These are phyloP conservation scores for Ctenomys sociabilis DNA, from an alignment of 2,113 vertebrate species.

Conservation along the genomic window DNA sequence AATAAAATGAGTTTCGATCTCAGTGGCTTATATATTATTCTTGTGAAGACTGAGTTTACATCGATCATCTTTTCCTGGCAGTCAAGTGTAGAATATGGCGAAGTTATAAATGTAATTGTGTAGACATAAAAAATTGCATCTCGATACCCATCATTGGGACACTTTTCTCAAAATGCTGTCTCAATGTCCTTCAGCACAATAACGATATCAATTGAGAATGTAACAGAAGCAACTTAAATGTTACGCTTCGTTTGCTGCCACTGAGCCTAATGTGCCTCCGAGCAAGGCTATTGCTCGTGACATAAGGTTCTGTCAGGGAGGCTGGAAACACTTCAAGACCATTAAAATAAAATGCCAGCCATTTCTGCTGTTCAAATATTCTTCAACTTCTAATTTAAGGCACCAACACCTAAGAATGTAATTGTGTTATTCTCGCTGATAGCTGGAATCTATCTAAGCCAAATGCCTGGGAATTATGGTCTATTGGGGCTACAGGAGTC, in stretches of 20 bases:
- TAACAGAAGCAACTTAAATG: constrained; percentile 80
- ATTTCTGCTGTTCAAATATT: constrained; percentile 80
- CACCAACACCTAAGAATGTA: constrained; percentile 71
- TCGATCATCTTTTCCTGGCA: constrained; percentile 81
- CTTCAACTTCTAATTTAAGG: constrained; percentile 82
- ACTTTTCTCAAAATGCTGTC: constrained; percentile 82
- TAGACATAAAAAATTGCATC: constrained; percentile 83
- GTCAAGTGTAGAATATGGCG: constrained; percentile 81
- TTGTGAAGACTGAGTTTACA: constrained; percentile 78
- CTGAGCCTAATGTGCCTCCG: constrained; percentile 79
- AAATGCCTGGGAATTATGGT: constrained; percentile 61
- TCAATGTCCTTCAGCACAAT: constrained; percentile 83
- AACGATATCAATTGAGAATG: constrained; percentile 81
- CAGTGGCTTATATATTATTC: constrained; percentile 79
- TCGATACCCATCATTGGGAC: constrained; percentile 74
- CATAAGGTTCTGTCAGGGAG: constrained; percentile 75
- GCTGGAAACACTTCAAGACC: constrained; percentile 80
- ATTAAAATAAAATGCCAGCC: constrained; percentile 84
- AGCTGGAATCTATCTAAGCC: constrained; percentile 74
- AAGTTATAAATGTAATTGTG: constrained; percentile 83
- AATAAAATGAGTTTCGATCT: constrained; percentile 83
- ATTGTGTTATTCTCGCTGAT: constrained; percentile 81
- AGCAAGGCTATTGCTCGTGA: constrained; percentile 74
- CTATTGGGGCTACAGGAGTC: constrained; percentile 53
- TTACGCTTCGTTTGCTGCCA: constrained; percentile 83